Conservation (phyloP, 2,113 vertebrate genomes). For the Motacilla alba region DNA sequence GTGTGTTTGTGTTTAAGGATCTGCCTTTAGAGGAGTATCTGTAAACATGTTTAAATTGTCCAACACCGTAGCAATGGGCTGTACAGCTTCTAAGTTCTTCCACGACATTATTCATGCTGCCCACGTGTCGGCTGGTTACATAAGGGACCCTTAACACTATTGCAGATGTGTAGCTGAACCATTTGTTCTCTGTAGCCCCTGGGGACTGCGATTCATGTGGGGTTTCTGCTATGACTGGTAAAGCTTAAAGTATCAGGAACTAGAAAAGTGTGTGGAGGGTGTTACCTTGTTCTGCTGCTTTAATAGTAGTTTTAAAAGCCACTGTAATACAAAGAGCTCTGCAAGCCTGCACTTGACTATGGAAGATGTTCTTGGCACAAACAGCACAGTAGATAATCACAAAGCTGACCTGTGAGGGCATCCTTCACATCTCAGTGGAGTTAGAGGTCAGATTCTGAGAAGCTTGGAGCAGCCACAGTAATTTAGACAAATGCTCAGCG, state of each 20-base stretch:
- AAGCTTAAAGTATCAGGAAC: neutral
- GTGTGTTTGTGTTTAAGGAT: neutral
- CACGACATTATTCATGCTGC: neutral
- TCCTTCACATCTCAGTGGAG: constrained; percentile 19
- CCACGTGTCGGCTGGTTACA: neutral
- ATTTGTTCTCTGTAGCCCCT: neutral
- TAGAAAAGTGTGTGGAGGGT: neutral
- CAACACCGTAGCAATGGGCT: neutral
- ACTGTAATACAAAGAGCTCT: neutral
- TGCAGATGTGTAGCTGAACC: neutral
- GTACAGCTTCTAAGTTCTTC: neutral
- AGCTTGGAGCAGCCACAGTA: neutral
- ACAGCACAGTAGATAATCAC: neutral
- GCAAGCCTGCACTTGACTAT: neutral
- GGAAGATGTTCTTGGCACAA: neutral
- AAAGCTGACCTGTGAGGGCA: neutral
- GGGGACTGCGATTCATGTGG: neutral
- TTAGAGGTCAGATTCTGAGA: neutral
- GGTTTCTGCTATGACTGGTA: neutral
- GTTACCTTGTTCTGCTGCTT: neutral
- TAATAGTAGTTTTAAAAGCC: neutral
- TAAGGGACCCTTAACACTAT: neutral
- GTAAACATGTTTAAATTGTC: neutral
- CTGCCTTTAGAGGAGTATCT: neutral
- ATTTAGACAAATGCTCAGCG: neutral